phyloP scores from a whole-genome alignment of 2,797 vertebrate genomes.

The Apodemus agrarius region DNA sequence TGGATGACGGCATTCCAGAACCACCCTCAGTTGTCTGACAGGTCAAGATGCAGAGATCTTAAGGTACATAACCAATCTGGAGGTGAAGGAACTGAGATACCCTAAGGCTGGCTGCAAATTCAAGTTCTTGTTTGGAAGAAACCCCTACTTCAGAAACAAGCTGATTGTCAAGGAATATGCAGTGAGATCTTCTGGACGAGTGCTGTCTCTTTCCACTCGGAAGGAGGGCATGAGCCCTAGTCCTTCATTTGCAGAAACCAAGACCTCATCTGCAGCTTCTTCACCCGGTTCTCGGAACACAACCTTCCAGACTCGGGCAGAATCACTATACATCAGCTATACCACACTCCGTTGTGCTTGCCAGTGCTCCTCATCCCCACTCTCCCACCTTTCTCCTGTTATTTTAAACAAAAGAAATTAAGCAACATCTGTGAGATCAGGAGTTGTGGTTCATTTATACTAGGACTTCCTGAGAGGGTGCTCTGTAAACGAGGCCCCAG shows the following conservation, averaged over 20 bases:
- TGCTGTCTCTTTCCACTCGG: constrained; percentile 94
- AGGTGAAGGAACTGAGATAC: constrained; percentile 78
- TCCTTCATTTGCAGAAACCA: constrained; percentile 87
- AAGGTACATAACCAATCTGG: constrained; percentile 74
- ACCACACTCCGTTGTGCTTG: not conserved
- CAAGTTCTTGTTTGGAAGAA: constrained; percentile 81
- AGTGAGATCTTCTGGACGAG: constrained; percentile 85
- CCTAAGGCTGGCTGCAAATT: constrained; percentile 78
- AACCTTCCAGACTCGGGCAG: constrained; percentile 93
- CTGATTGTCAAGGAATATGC: constrained; percentile 80
- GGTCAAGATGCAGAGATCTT: constrained; percentile 78
- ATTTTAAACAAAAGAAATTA: not conserved
- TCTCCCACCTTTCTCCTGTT: too few relatives aligned
- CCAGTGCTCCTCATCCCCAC: not conserved
- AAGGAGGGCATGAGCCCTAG: constrained; percentile 92
- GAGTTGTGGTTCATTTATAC: constrained; percentile 22
- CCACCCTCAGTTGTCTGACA: constrained; percentile 72
- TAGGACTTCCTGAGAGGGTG: not conserved
- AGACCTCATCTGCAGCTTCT: constrained; percentile 90
- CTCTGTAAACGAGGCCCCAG: not conserved
- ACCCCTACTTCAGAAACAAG: constrained; percentile 79
- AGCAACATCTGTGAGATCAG: not conserved
- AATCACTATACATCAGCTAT: constrained; percentile 89
- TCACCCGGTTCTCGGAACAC: constrained; percentile 95
- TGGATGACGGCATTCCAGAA: constrained; percentile 91